Base-by-base conservation (phyloP, 2,888 invertebrate genomes). In the Itoplectis maculator region DNA sequence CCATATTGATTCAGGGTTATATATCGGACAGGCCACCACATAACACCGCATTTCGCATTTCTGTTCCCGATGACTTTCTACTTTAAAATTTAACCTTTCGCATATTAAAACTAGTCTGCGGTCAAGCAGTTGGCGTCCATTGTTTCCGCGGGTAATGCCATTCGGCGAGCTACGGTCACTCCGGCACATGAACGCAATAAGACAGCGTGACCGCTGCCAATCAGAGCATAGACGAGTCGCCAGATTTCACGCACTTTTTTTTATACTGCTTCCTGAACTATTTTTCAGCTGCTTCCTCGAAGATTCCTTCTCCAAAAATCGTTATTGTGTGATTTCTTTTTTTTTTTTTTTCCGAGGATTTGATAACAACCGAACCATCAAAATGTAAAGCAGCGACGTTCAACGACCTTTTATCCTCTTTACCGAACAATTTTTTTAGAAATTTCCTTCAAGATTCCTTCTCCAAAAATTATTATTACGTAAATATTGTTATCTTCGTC, bases 31-130 rank as follows among this genome's bases (percentile, higher is more conserved):
- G 29, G 35, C 35, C 35, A 59, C 4, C 56, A 56, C 56, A 29
- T n/a, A 56, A 56, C 29, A 35, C 56, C 56, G 56, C 56, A 59
- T 59, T 35, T 35, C 35, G 29, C 35, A 35, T 29, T 5, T 42
- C 8, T 59, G 13, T 8, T 3, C 9, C 35, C 15, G 29, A 13
- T n/a, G 23, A 49, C 56, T 56, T 70, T 70, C 70, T 56, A 70
- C 23, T 70, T n/a, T 3, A 56, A 56, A 42, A 70, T 29, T 42
- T 56, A 70, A 56, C 70, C 70, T 56, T 69, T 70, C 54, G 35
- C 29, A 23, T 15, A 56, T 70, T 54, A 56, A 56, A 59, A n/a
- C 15, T 35, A n/a, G n/a, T 9, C 42, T 18, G 15, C 56, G 70
- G 42, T 70, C 70, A 45, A 70, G 56, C 70, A 35, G 56, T 8